Evolutionary conservation across 2,113 vertebrate species (phyloP).

Genomic region (Bubo blakistoni): DNA sequence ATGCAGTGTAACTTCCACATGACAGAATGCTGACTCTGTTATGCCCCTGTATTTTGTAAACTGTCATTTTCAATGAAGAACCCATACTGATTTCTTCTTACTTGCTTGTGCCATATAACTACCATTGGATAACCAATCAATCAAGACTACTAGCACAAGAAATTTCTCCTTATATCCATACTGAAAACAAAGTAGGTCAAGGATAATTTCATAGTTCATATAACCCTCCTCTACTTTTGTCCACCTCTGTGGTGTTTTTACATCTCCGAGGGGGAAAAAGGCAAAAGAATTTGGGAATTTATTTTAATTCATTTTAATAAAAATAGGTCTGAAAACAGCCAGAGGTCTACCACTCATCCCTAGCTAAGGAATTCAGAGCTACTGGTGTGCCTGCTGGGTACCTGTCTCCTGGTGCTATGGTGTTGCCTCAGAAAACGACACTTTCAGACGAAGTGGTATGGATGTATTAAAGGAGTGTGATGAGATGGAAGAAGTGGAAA

Average conservation of each 20-base stretch:
- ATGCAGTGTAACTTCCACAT: not conserved
- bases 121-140: slow-evolving; percentile 28
- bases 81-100: slow-evolving; percentile 45
- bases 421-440: not conserved
- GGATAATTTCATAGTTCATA: not conserved
- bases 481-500: not conserved
- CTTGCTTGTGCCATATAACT: slow-evolving; percentile 6
- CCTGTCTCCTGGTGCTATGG: not conserved
- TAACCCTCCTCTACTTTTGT: not conserved
- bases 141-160: not conserved
- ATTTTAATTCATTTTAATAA: not conserved
- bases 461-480: not conserved
- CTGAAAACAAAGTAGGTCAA: not conserved
- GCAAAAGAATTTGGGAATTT: not conserved
- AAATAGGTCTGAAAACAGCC: not conserved
- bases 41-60: not conserved
- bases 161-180: not conserved
- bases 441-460: not conserved
- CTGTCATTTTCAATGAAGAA: not conserved
- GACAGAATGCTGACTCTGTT: not conserved
- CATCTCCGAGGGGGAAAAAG: not conserved
- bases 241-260: not conserved
- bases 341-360: not conserved
- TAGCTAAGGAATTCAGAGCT: not conserved
- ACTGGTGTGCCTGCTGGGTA: not conserved